Conservation (phyloP, 2,113 vertebrate genomes). For the Sorex fumeus region DNA sequence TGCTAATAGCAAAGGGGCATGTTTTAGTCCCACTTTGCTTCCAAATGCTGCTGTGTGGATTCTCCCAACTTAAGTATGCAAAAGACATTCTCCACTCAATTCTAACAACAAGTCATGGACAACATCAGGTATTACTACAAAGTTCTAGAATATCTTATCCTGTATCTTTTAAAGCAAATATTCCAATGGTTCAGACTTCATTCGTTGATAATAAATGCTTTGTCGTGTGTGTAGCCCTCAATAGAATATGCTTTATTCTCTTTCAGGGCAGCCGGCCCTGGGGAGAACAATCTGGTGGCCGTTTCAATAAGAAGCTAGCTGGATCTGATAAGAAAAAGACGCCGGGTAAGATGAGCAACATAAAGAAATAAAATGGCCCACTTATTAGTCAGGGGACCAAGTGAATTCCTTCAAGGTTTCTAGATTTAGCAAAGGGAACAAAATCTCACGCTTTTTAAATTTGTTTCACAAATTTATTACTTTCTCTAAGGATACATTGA, state of each 20-base stretch:
- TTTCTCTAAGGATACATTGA: constrained; percentile 63
- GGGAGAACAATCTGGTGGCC: neutral
- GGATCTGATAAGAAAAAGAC: neutral
- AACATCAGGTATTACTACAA: neutral
- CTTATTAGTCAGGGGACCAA: constrained; percentile 42
- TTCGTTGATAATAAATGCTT: neutral
- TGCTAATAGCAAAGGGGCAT: neutral
- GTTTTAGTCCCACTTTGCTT: constrained; percentile 26
- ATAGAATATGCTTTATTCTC: neutral
- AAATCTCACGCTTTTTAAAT: constrained; percentile 60
- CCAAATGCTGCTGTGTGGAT: neutral
- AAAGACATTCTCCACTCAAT: constrained; percentile 33
- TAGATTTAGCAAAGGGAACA: constrained; percentile 30
- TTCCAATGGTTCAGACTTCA: neutral
- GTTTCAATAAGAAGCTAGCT: neutral
- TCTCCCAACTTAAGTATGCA: neutral
- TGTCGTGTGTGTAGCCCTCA: neutral
- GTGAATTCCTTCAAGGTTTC: constrained; percentile 35
- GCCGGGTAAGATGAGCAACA: neutral
- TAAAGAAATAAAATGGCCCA: constrained; percentile 7
- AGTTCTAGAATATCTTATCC: neutral
- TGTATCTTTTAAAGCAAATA: neutral
- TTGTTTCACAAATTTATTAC: constrained; percentile 67
- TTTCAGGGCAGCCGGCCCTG: neutral
- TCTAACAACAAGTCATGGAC: neutral